Base-by-base conservation (phyloP, 1,140 invertebrate genomes). In the Temnothorax curvispinosus region DNA sequence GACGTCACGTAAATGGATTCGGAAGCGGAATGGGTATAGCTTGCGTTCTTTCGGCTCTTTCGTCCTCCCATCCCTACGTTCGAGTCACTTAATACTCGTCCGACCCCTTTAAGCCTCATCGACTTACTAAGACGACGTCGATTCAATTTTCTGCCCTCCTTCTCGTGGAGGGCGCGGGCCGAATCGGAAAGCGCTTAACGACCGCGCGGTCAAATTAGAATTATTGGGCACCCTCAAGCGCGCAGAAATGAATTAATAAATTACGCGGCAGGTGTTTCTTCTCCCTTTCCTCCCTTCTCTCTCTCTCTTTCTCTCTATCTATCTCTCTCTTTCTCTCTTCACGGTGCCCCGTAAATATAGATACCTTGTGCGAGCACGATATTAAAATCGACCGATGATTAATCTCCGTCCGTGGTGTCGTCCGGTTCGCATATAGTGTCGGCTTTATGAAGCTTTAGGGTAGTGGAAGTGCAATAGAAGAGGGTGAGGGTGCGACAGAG, bases 301-400 rank as follows among this genome's bases (percentile, higher is more conserved):
- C 69, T 7, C 0, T 27, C 27, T 27, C 27, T 27, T 0, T 27
- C 27, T 27, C 27, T 32, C 27, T 7, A 9, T 32, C 69, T 7
- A 0, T 21, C 21, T 27, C 50, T 72, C 27, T 82, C 56, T 13
- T 18, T 32, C 54, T 38, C 1, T n/a, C 47, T 21, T 41, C 9
- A 18, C 52, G 27, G 3, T 18, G 3, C 13, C 54, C 13, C 44
- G 3, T 15, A 52, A 38, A 27, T 88, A 87, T 89, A 88, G 86
- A 88, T 75, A 78, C n/a, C 54, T 4, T 44, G 47, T n/a, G 54
- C 58, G 52, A 7, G 3, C 54, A 54, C 85, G 89, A 91, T 92
- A 92, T 92, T 92, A 91, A 92, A 91, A 92, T 91, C 90, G 87
- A 92, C 74, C 87, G 88, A 92, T 92, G 91, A 93, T 93, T 93